A percentile compares a stretch with the other conserved stretches of the same genome.
Conservation (phyloP, 2,113 vertebrate species). For the Agelaius tricolor region DNA sequence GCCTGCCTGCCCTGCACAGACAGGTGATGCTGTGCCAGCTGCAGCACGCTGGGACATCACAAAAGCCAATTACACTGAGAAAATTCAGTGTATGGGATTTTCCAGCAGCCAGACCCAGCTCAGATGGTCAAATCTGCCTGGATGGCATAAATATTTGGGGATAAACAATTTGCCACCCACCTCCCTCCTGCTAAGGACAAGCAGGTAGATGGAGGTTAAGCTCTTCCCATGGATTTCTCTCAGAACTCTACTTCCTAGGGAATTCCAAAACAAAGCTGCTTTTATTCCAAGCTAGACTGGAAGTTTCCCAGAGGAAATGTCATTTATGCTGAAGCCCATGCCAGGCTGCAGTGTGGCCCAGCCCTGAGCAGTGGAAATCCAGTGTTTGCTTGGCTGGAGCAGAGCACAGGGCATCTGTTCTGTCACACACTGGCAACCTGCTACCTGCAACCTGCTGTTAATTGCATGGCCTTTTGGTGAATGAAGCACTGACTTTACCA, state of each 20-base stretch:
- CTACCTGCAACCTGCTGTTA: not conserved
- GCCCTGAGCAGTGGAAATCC: not conserved
- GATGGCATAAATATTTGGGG: not conserved
- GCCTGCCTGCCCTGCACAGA: not conserved
- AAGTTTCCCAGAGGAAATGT: not conserved
- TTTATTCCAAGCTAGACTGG: not conserved
- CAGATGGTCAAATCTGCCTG: not conserved
- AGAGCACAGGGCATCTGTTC: not conserved
- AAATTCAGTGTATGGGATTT: not conserved
- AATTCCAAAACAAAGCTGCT: not conserved
- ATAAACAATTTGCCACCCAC: not conserved
- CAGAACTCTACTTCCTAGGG: not conserved
- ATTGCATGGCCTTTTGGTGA: not conserved
- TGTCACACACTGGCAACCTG: not conserved
- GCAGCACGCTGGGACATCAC: not conserved
- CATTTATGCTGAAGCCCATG: not conserved
- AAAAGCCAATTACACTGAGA: not conserved
- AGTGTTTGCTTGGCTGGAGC: not conserved
- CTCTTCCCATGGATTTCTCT: not conserved
- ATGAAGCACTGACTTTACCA: not conserved
- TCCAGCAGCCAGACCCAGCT: not conserved
- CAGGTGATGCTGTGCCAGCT: not conserved
- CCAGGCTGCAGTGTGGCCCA: not conserved
- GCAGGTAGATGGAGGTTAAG: not conserved
- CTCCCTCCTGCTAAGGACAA: not conserved